Conservation (phyloP, 2,113 vertebrate species). For the Ranitomeya variabilis region DNA sequence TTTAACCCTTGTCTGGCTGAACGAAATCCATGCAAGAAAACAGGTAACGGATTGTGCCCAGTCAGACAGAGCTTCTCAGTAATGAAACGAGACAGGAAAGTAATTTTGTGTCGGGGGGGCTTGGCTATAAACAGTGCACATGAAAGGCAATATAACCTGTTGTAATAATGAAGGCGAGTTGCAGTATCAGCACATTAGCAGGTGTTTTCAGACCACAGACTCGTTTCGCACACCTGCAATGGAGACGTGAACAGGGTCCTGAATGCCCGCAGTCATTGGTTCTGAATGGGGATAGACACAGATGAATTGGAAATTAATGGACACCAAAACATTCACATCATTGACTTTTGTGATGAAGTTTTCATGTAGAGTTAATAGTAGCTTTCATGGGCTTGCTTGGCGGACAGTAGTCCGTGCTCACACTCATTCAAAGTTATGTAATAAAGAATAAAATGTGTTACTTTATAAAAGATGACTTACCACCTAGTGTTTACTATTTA, state of each 20-base stretch:
- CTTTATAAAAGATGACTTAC: no score
- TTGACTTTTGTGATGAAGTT: neutral
- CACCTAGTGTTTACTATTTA: no score
- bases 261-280: slow-evolving; percentile 28
- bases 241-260: neutral
- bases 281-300: neutral
- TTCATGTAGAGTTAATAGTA: neutral
- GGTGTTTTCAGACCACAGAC: slow-evolving; percentile 42
- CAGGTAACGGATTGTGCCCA: neutral
- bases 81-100: slow-evolving; percentile 41
- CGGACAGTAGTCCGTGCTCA: neutral
- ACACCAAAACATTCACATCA: slow-evolving; percentile 2
- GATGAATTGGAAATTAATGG: neutral
- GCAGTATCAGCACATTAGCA: slow-evolving; percentile 51
- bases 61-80: slow-evolving; percentile 26
- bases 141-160: slow-evolving; percentile 34
- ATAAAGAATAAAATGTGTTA: no score
- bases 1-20: slow-evolving; percentile 27
- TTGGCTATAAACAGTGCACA: slow-evolving; percentile 37
- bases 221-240: slow-evolving; percentile 30
- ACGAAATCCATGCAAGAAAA: neutral
- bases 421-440: neutral
- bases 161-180: slow-evolving; percentile 38
- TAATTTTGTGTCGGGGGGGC: slow-evolving; percentile 14
- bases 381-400: neutral